Conservation (phyloP, 2,888 invertebrate species). For the Scotopteryx bipunctaria region DNA sequence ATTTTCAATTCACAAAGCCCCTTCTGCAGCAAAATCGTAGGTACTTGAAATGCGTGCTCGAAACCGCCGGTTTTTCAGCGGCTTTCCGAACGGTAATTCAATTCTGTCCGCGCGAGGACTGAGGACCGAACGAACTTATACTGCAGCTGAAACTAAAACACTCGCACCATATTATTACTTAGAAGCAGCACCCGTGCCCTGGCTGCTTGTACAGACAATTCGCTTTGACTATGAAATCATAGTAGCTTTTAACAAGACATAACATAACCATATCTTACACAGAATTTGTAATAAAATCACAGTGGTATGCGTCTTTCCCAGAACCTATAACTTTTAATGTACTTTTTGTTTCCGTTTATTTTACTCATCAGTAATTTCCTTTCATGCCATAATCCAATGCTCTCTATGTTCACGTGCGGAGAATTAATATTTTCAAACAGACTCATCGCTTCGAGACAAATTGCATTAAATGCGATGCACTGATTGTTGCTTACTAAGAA, state of each 20-base stretch:
- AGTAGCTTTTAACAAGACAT: too few species aligned
- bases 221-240: too few species aligned
- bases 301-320: too few species aligned
- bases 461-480: not conserved
- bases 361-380: not conserved
- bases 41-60: not conserved
- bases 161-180: too few species aligned
- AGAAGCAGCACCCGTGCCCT: too few species aligned
- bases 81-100: constrained; percentile 10
- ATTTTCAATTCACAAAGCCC: constrained; percentile 16
- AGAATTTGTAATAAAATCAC: too few species aligned
- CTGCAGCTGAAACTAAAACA: constrained; percentile 2
- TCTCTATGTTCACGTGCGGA: not conserved
- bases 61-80: constrained; percentile 4
- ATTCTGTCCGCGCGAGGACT: constrained; percentile 5
- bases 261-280: too few species aligned
- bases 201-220: too few species aligned
- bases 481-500: not conserved
- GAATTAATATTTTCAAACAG: not conserved
- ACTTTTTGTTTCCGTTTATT: not conserved
- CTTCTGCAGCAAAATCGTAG: not conserved
- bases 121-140: constrained; percentile 9
- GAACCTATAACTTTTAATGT: too few species aligned
- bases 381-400: not conserved
- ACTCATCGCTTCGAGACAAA: not conserved